Evolutionary conservation across 2,888 invertebrate genomes (phyloP).

Genomic region (Ernsta delagoae): DNA sequence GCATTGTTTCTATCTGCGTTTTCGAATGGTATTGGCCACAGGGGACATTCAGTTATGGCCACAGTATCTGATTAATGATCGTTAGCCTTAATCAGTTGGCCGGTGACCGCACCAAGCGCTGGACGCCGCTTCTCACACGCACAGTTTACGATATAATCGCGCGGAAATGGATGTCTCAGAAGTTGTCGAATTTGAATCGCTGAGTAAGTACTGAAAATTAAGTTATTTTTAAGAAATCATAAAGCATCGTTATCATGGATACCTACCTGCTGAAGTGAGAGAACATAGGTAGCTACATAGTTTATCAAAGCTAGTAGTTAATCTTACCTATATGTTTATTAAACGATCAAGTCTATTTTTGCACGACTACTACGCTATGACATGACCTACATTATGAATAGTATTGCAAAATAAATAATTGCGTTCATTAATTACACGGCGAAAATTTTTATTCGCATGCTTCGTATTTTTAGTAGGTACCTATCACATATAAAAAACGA

Average conservation of each 20-base stretch:
- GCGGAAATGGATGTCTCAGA: conserved; percentile 64
- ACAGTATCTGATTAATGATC: conserved; percentile 72
- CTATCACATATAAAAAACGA: background rate
- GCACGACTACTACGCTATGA: conserved; percentile 42
- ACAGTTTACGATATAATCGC: conserved; percentile 42
- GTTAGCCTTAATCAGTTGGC: conserved; percentile 73
- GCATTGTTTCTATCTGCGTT: conserved; percentile 10
- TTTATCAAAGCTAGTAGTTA: conserved; percentile 12
- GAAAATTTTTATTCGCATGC: conserved; percentile 1
- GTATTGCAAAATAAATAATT: conserved; percentile 39
- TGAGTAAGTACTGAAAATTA: conserved; percentile 76
- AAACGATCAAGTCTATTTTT: conserved; percentile 45
- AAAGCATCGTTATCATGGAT: background rate
- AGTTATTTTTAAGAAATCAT: no score
- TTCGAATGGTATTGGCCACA: conserved; percentile 44
- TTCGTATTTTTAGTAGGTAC: background rate
- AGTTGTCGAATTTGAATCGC: conserved; percentile 66
- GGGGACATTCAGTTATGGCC: conserved; percentile 64
- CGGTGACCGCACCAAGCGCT: conserved; percentile 59
- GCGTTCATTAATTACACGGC: conserved; percentile 32
- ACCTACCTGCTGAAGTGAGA: no score
- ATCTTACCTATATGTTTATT: conserved; percentile 13
- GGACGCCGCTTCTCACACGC: conserved; percentile 21
- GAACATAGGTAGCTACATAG: no score
- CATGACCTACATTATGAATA: conserved; percentile 44